Evolutionary conservation across 2,113 vertebrate genomes (phyloP).

Genomic region (Salvelinus sp.): DNA sequence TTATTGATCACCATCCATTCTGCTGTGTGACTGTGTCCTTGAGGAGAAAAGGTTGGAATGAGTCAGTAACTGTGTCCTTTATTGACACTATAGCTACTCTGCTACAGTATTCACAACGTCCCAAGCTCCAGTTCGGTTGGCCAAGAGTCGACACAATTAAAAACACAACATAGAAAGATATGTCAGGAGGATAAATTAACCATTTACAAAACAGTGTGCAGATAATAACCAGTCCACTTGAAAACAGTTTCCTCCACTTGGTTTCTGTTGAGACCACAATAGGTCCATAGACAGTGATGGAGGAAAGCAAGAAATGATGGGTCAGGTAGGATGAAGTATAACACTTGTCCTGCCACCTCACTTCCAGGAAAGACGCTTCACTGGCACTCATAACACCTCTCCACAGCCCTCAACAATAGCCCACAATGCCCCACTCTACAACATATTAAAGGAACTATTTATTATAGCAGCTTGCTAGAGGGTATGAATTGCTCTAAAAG

Average conservation of each 20-base stretch:
- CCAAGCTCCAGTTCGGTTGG: too few species aligned
- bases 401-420: not conserved
- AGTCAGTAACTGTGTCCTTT: too few species aligned
- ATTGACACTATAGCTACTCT: too few species aligned
- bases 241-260: not conserved
- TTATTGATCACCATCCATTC: too few species aligned
- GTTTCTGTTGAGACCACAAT: slow-evolving; percentile 28
- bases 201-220: slow-evolving; percentile 11
- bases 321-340: not conserved
- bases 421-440: not conserved
- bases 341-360: not conserved
- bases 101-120: too few species aligned
- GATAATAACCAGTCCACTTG: not conserved
- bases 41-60: too few species aligned
- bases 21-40: too few species aligned
- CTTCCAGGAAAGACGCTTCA: not conserved
- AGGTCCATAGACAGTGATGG: not conserved
- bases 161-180: too few species aligned
- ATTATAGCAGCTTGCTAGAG: too few species aligned
- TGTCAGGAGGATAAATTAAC: not conserved
- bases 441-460: not conserved
- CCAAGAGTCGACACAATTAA: too few species aligned
- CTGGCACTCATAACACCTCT: not conserved
- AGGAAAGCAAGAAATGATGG: not conserved
- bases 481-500: too few species aligned